Conservation (phyloP, 2,797 vertebrate species). For the Nasua narica region DNA sequence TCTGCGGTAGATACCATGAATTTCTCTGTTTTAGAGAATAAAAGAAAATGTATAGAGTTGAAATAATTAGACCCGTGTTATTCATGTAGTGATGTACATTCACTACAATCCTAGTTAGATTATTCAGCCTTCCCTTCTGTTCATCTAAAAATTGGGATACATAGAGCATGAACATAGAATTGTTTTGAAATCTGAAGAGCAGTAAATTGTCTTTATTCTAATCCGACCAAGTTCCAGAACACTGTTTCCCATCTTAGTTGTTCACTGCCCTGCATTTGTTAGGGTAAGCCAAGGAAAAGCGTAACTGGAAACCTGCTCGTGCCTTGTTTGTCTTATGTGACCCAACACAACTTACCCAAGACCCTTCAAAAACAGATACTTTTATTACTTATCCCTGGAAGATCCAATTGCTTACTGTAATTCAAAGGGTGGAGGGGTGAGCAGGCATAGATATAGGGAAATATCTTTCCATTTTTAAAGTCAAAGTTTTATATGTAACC, state of each 20-base stretch:
- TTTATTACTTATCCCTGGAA: conserved; percentile 10
- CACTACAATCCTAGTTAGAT: not conserved
- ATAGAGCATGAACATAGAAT: not conserved
- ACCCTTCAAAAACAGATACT: not conserved
- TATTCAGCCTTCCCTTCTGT: not conserved
- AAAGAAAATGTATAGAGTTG: not conserved
- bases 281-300: not conserved
- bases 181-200: not conserved
- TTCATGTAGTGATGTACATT: not conserved
- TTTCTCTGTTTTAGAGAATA: not conserved
- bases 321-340: not conserved
- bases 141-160: not conserved
- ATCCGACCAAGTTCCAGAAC: not conserved
- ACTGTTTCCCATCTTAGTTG: not conserved
- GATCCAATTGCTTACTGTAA: not conserved
- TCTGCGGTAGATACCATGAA: not conserved
- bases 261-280: not conserved
- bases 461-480: not conserved
- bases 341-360: not conserved
- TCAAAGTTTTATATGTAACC: not conserved
- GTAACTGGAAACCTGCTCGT: not conserved
- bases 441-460: not conserved
- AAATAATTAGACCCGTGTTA: not conserved
- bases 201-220: not conserved
- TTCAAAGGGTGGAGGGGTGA: not conserved